Base-by-base conservation (phyloP, 2,797 vertebrate genomes). In the Myotis findleyi region DNA sequence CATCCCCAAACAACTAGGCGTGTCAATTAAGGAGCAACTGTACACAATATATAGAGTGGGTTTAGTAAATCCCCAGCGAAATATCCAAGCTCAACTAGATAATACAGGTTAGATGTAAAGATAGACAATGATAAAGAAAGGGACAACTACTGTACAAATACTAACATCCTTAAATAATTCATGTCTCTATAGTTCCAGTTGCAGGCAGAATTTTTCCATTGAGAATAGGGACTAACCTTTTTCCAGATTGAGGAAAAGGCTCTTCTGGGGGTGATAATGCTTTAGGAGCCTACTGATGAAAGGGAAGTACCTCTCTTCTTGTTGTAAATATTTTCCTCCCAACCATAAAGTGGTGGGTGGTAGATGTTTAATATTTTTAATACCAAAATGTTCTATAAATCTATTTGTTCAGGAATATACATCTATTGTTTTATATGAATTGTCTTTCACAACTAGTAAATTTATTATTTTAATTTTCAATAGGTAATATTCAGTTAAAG, bases 401-500 rank as follows among this genome's bases (percentile, higher is more conserved):
- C 23, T 72, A 21, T 64, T 84, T 85, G 30, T 27, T 16, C 21
- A 69, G 7, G n/a, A 77, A 33, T 38, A 68, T 76, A 59, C 3
- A 55, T 68, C 21, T 71, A 51, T 87, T 57, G 2, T 53, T 93
- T 94, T 62, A 72, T 47, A 11, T 68, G 80, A 89, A 81, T 72
- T 49, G 18, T 68, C 30, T 64, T 85, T 57, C 12, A 64, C 1
- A 91, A 62, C 5, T 49, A 83, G 25, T 73, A 79, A 27, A 80
- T 81, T 13, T 87, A 57, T 88, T 83, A 47, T 73, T 92, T 92
- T 90, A 93, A 77, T 81, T 81, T 81, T 81, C 16, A 77, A n/a
- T 64, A 53, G 18, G 12, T 84, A 69, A 71, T 77, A 75, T 38
- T 36, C 14, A 51, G 17, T 82, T 87, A 69, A 79, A 80, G 11